A percentile compares a stretch with the other conserved stretches of the same genome.
phyloP scores from a whole-genome alignment of 2,797 vertebrate species.

The Sebastes hubbsi region DNA sequence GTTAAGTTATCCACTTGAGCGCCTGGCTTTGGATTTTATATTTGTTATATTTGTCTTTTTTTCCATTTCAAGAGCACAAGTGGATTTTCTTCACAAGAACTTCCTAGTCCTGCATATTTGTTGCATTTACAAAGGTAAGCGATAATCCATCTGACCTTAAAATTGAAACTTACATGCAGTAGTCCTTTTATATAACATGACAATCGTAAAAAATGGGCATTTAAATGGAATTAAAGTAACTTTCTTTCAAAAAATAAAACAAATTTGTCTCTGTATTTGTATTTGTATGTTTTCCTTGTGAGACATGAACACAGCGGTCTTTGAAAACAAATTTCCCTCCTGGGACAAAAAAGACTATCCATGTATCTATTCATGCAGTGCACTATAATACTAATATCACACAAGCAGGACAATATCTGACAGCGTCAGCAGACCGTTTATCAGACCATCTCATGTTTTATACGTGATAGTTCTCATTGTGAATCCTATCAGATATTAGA shows the following conservation, averaged over 20 bases:
- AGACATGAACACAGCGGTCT: background rate
- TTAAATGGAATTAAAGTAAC: background rate
- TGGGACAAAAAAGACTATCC: background rate
- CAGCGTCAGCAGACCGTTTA: slow-evolving; percentile 26
- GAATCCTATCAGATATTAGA: slow-evolving; percentile 54
- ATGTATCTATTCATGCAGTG: background rate
- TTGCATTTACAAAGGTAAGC: background rate
- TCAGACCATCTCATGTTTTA: slow-evolving; percentile 37
- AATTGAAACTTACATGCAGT: background rate
- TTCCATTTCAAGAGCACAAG: background rate
- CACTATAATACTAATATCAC: background rate
- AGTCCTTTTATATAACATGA: background rate
- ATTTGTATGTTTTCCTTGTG: background rate
- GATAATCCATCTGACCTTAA: background rate
- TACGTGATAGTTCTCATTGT: slow-evolving; percentile 17
- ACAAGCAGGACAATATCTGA: slow-evolving; percentile 17
- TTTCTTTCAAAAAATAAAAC: background rate
- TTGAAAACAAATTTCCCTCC: background rate
- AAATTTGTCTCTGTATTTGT: background rate
- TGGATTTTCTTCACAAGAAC: background rate
- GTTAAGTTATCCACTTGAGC: background rate
- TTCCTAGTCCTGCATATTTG: background rate
- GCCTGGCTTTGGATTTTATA: background rate
- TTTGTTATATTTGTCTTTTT: background rate
- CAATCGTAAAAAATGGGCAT: background rate